Percentiles rank a stretch among this genome's conserved stretches.
Conservation (phyloP, 1,140 invertebrate species). For the Adelges cooleyi region DNA sequence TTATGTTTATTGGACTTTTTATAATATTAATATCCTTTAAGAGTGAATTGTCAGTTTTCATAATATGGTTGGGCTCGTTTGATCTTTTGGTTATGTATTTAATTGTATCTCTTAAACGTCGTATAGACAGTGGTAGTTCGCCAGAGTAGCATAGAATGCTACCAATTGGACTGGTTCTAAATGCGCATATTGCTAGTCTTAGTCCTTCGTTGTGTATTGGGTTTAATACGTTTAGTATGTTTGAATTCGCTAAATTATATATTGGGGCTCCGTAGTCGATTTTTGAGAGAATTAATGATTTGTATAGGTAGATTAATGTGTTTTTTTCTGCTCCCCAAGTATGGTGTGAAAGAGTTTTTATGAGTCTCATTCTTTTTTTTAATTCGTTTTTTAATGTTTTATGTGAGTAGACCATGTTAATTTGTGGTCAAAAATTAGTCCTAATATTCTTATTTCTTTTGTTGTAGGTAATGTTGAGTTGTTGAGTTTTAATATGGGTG, state of each 20-base stretch:
- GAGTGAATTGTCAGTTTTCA: too few relatives aligned
- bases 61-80: too few relatives aligned
- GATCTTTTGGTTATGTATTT: too few relatives aligned
- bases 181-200: too few relatives aligned
- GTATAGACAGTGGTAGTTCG: too few relatives aligned
- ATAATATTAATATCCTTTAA: too few relatives aligned
- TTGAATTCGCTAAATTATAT: neutral
- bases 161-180: too few relatives aligned
- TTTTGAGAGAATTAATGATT: too few relatives aligned
- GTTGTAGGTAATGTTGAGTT: neutral
- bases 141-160: too few relatives aligned
- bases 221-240: neutral
- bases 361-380: neutral
- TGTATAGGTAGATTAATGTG: neutral
- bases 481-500: neutral
- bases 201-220: neutral
- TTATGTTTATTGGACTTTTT: too few relatives aligned
- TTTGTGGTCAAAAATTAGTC: neutral
- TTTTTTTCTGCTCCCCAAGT: neutral
- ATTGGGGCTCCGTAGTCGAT: neutral
- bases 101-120: too few relatives aligned
- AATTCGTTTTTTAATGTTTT: neutral
- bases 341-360: neutral
- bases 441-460: neutral
- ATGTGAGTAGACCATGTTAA: neutral